These are phyloP conservation scores for Mus pahari DNA, from an alignment of 2,113 vertebrate species.

Conservation along the genomic window DNA sequence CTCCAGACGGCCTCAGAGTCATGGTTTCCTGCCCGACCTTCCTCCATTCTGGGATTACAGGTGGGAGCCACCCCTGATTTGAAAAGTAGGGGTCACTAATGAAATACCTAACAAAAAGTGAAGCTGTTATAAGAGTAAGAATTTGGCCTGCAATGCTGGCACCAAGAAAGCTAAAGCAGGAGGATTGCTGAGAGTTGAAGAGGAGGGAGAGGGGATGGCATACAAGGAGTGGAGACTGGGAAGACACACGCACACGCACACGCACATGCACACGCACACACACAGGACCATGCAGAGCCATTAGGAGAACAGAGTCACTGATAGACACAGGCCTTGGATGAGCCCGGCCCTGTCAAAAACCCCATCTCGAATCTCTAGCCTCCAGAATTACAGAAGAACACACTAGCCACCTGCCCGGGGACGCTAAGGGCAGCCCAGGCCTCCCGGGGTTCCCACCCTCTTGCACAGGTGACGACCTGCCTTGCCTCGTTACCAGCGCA, in stretches of 20 bases:
- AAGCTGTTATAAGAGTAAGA: not conserved
- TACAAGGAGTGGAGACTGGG: too few species aligned
- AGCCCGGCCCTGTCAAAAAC: not conserved
- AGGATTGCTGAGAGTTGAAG: not conserved
- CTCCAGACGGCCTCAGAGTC: not conserved
- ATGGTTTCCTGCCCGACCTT: too few species aligned
- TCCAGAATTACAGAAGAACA: slow-evolving; percentile 15
- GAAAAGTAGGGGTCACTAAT: not conserved
- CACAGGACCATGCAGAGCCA: not conserved
- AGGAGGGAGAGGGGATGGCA: too few species aligned
- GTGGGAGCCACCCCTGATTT: not conserved
- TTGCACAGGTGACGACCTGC: not conserved
- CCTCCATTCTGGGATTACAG: not conserved
- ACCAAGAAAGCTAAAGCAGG: not conserved
- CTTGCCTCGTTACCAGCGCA: not conserved
- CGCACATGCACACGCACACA: not conserved
- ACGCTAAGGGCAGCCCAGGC: not conserved
- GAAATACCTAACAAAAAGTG: not conserved
- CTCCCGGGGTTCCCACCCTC: not conserved
- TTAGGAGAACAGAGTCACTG: not conserved
- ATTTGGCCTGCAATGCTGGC: not conserved
- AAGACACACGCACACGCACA: not conserved
- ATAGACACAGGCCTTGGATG: not conserved
- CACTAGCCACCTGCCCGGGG: not conserved
- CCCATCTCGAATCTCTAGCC: not conserved